A percentile compares a stretch with the other conserved stretches of the same genome.
phyloP scores from a whole-genome alignment of 1,140 invertebrate genomes.

The Lerema accius region DNA sequence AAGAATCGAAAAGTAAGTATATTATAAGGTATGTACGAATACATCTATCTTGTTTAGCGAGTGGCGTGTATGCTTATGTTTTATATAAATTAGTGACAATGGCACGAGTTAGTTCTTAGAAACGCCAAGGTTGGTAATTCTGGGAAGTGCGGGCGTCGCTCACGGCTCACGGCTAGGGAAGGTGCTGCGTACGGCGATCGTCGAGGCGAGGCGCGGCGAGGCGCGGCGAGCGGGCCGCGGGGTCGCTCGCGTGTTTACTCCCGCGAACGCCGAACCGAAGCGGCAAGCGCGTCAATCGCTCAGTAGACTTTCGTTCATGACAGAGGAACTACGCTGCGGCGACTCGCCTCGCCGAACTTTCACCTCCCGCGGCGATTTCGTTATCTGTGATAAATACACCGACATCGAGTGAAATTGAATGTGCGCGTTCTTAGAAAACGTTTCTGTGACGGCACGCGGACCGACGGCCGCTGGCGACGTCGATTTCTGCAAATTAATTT shows the following conservation, averaged over 20 bases:
- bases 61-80: constrained; percentile 36
- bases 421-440: constrained; percentile 72
- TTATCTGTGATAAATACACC: constrained; percentile 74
- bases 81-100: constrained; percentile 80
- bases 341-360: constrained; percentile 64
- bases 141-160: constrained; percentile 66
- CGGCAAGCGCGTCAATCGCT: constrained; percentile 4
- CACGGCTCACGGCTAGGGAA: constrained; percentile 24
- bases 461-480: constrained; percentile 58
- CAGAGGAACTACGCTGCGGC: constrained; percentile 54
- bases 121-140: constrained; percentile 75
- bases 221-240: constrained; percentile 12
- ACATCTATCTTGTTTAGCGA: background rate
- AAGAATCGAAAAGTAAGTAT: background rate
- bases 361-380: constrained; percentile 74
- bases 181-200: constrained; percentile 36
- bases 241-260: too few relatives aligned
- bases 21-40: too few relatives aligned
- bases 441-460: constrained; percentile 67
- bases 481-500: constrained; percentile 80
- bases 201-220: constrained; percentile 36
- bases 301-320: constrained; percentile 66
- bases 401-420: constrained; percentile 77
- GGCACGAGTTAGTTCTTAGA: constrained; percentile 74
- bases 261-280: too few relatives aligned